phyloP scores from a whole-genome alignment of 2,888 invertebrate genomes.

The Leptinotarsa peninsularis region DNA sequence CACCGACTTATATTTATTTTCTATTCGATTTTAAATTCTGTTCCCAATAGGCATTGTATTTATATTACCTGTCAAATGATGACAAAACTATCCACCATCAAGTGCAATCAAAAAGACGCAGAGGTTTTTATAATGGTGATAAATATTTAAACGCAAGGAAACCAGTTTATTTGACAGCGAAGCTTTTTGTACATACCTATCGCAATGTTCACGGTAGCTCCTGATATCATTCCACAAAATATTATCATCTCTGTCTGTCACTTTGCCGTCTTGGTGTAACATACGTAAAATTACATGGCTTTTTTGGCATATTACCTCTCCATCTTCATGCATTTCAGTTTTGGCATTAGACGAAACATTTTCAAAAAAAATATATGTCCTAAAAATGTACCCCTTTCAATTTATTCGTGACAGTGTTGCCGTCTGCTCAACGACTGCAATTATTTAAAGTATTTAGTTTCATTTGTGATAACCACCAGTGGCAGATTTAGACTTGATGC shows the following conservation, averaged over 20 bases:
- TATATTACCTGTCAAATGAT: slow-evolving; percentile 47
- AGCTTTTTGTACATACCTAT: slow-evolving; percentile 33
- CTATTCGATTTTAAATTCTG: slow-evolving; percentile 29
- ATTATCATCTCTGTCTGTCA: slow-evolving; percentile 48
- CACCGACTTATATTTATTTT: background rate
- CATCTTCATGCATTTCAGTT: no score
- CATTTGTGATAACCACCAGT: no score
- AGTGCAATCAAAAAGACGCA: slow-evolving; percentile 43
- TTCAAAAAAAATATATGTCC: no score
- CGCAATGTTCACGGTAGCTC: slow-evolving; percentile 37
- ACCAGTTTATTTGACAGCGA: slow-evolving; percentile 45
- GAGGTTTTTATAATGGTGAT: slow-evolving; percentile 49
- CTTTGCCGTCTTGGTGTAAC: slow-evolving; percentile 45
- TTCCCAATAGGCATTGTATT: slow-evolving; percentile 45
- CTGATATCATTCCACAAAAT: slow-evolving; percentile 47
- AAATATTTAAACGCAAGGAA: slow-evolving; percentile 48
- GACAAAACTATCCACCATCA: slow-evolving; percentile 49
- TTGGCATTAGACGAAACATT: no score
- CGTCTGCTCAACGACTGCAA: no score
- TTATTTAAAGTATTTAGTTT: no score
- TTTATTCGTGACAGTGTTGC: no score
- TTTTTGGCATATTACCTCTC: background rate
- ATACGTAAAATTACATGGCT: slow-evolving; percentile 20
- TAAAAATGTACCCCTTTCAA: no score
- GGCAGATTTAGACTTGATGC: no score